Evolutionary conservation across 2,113 vertebrate species (phyloP).

Genomic region (Entomyzon cyanotis): DNA sequence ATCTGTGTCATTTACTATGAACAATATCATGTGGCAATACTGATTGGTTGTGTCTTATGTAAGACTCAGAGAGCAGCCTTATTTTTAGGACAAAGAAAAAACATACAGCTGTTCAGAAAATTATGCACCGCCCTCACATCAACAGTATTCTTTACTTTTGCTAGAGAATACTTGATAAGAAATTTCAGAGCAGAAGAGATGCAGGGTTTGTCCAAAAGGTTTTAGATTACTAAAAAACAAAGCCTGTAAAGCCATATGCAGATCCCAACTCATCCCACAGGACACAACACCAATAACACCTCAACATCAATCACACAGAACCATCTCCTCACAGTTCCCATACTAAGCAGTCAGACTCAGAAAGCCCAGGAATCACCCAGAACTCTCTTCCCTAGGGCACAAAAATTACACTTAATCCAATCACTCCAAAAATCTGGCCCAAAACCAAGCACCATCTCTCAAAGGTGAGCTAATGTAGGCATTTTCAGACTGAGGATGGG

Average conservation of each 20-base stretch:
- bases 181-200: not conserved
- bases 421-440: not conserved
- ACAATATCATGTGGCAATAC: not conserved
- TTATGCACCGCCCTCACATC: not conserved
- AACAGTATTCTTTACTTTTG: not conserved
- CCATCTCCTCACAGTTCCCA: not conserved
- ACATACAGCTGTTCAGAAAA: not conserved
- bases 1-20: not conserved
- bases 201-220: not conserved
- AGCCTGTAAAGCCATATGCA: not conserved
- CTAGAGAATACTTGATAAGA: not conserved
- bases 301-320: not conserved
- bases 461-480: not conserved
- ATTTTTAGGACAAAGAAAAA: not conserved
- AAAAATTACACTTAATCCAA: not conserved
- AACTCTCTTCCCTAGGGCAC: not conserved
- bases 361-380: not conserved
- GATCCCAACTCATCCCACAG: not conserved
- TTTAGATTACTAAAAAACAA: not conserved
- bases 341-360: not conserved
- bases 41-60: not conserved
- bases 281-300: not conserved
- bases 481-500: not conserved
- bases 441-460: not conserved
- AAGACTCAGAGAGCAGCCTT: not conserved